Evolutionary conservation across 1,140 invertebrate genomes (phyloP).

Genomic region (Apis cerana): DNA sequence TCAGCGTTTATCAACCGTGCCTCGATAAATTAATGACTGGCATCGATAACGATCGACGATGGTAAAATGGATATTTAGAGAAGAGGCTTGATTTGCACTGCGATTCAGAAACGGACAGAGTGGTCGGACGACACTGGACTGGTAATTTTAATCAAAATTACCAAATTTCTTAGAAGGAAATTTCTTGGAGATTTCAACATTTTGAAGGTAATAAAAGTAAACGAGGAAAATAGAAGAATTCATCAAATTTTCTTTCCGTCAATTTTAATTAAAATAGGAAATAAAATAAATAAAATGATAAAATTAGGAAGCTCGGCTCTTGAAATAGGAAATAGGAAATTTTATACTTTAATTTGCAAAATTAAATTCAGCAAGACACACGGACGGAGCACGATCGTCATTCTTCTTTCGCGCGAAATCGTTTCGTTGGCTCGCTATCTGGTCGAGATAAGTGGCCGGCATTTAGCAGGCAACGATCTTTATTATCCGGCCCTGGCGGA

Average conservation of each 20-base stretch:
- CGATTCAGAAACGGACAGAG: background rate
- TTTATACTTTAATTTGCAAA: background rate
- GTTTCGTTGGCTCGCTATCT: slow-evolving; percentile 26
- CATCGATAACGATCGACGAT: background rate
- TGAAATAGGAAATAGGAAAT: too few species aligned
- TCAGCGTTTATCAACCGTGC: background rate
- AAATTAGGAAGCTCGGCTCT: too few species aligned
- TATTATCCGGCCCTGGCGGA: slow-evolving; percentile 56
- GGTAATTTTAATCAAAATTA: background rate
- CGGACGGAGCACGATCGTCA: background rate
- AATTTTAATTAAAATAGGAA: too few species aligned
- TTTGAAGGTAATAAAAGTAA: background rate
- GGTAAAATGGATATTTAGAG: background rate
- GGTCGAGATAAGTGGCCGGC: slow-evolving; percentile 34
- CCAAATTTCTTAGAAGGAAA: background rate
- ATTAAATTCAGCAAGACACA: background rate
- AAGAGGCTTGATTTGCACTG: background rate
- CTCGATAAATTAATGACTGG: slow-evolving; percentile 10
- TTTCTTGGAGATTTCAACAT: background rate
- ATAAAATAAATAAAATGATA: too few species aligned
- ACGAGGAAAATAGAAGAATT: too few species aligned
- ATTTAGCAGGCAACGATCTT: slow-evolving; percentile 43
- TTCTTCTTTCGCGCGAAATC: slow-evolving; percentile 18
- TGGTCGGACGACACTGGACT: too few species aligned
- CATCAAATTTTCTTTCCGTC: too few species aligned